These are phyloP conservation scores for Sminthurinus signatus DNA, from an alignment of 1,140 invertebrate genomes.

Conservation along the genomic window DNA sequence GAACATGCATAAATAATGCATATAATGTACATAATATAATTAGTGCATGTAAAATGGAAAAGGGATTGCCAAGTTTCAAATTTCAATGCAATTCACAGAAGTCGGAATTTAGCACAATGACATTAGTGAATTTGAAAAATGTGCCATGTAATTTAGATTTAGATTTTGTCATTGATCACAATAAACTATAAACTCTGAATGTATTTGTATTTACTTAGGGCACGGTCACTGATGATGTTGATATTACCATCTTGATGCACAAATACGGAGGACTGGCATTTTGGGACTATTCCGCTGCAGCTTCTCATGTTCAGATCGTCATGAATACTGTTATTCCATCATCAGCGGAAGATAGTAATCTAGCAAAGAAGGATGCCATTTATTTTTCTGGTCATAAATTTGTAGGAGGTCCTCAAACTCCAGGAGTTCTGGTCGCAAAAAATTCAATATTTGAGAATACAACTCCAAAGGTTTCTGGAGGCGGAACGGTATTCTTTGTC, in stretches of 20 bases:
- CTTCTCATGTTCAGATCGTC: constrained; percentile 69
- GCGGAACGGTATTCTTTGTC: constrained; percentile 60
- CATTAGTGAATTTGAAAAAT: too few species aligned
- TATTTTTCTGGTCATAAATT: constrained; percentile 90
- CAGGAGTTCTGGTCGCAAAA: constrained; percentile 63
- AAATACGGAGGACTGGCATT: constrained; percentile 74
- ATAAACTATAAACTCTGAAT: too few species aligned
- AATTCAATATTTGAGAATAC: constrained; percentile 55
- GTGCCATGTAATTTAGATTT: too few species aligned
- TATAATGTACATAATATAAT: too few species aligned
- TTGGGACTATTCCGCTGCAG: constrained; percentile 86
- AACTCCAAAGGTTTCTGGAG: constrained; percentile 54
- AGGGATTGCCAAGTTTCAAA: too few species aligned
- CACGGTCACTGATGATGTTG: constrained; percentile 73
- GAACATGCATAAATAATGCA: too few species aligned
- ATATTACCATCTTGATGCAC: constrained; percentile 72
- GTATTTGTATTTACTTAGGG: too few species aligned
- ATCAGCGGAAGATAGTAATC: constrained; percentile 54
- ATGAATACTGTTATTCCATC: constrained; percentile 73
- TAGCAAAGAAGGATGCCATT: constrained; percentile 78
- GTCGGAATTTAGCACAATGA: too few species aligned
- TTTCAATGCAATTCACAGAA: too few species aligned
- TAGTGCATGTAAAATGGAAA: too few species aligned
- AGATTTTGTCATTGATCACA: too few species aligned
- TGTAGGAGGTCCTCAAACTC: constrained; percentile 79